Percentiles rank a stretch among this genome's conserved stretches.
Evolutionary conservation across 2,888 invertebrate genomes (phyloP).

Genomic region (Drosophila longiperda): DNA sequence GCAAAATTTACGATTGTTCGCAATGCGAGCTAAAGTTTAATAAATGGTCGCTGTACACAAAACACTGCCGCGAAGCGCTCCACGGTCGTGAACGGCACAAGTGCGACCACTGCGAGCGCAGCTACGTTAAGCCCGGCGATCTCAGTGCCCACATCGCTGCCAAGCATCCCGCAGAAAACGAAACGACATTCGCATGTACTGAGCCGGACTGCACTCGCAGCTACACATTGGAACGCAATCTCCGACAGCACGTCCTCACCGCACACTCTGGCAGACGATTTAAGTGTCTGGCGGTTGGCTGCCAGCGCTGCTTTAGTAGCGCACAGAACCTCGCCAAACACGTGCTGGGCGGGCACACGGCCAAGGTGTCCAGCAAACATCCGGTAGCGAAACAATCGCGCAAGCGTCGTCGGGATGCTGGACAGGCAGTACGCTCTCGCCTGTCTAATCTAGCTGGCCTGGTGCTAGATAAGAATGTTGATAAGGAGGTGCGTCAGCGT

Average conservation of each 20-base stretch:
- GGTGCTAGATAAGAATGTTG: constrained; percentile 65
- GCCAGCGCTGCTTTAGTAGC: constrained; percentile 75
- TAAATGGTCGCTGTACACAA: constrained; percentile 76
- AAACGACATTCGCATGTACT: constrained; percentile 75
- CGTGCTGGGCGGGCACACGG: constrained; percentile 61
- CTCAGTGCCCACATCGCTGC: constrained; percentile 85
- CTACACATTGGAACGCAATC: constrained; percentile 87
- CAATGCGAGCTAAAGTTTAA: constrained; percentile 84
- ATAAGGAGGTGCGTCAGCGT: constrained; percentile 70
- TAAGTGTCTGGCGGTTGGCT: constrained; percentile 84
- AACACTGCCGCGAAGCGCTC: constrained; percentile 75
- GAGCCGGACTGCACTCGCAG: constrained; percentile 83
- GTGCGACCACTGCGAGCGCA: constrained; percentile 85
- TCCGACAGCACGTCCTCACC: constrained; percentile 86
- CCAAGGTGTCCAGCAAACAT: background rate
- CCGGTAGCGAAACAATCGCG: constrained; percentile 32
- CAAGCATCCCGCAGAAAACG: constrained; percentile 67
- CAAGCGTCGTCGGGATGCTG: constrained; percentile 80
- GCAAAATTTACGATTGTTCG: constrained; percentile 83
- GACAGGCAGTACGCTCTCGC: constrained; percentile 69
- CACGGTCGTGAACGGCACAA: constrained; percentile 85
- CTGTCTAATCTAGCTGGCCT: constrained; percentile 76
- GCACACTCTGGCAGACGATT: constrained; percentile 86
- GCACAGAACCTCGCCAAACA: constrained; percentile 77
- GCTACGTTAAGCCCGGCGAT: constrained; percentile 86